Percentiles rank a stretch among this genome's conserved stretches.
These are phyloP conservation scores for Mustela nigripes DNA, from an alignment of 2,113 vertebrate species.

Conservation along the genomic window DNA sequence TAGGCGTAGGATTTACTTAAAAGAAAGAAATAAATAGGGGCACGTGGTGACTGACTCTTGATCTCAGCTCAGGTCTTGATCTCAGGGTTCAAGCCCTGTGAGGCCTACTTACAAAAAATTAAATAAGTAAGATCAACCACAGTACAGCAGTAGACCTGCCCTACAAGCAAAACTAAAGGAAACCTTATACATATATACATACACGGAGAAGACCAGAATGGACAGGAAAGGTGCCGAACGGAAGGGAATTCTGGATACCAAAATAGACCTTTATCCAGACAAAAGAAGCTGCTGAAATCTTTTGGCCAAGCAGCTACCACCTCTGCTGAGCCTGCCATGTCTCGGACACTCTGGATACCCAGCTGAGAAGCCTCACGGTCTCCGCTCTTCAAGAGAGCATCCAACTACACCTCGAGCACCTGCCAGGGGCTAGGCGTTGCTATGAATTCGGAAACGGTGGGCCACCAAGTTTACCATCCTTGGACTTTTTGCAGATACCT, in stretches of 20 bases:
- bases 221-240: neutral
- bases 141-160: neutral
- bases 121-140: neutral
- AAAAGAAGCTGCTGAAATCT: neutral
- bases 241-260: neutral
- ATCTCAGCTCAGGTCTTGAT: neutral
- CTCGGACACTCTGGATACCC: neutral
- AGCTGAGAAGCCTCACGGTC: rapidly evolving
- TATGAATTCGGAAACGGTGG: neutral
- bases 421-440: neutral
- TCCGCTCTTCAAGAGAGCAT: neutral
- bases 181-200: neutral
- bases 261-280: no score
- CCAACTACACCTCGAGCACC: neutral
- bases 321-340: neutral
- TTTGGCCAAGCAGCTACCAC: neutral
- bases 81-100: neutral
- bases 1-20: neutral
- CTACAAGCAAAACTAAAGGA: neutral
- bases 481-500: neutral
- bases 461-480: neutral
- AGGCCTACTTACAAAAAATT: neutral
- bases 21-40: neutral
- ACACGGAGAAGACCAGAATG: rapidly evolving
- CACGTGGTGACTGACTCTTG: neutral